Conservation (phyloP, 2,113 vertebrate genomes). For the Anolis sagrei region DNA sequence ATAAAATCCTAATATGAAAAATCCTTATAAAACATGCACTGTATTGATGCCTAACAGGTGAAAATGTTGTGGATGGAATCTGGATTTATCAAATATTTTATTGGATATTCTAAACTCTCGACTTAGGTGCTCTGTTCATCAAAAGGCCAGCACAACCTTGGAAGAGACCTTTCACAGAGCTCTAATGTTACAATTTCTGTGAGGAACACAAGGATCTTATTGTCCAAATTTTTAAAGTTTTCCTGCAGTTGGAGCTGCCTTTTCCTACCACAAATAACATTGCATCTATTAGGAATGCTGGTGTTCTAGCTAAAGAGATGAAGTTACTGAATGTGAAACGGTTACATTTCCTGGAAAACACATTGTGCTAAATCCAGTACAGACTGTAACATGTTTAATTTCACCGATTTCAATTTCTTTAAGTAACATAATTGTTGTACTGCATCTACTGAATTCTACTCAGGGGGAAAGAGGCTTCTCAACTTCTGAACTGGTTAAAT, state of each 20-base stretch:
- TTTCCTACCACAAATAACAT: not conserved
- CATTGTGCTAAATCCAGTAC: not conserved
- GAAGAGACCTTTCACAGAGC: not conserved
- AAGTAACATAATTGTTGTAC: not conserved
- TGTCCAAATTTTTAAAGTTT: slow-evolving; percentile 6
- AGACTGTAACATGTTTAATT: not conserved
- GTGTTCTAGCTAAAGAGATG: not conserved
- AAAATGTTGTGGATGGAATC: not conserved
- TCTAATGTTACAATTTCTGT: not conserved
- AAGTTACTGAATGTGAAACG: not conserved
- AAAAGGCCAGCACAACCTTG: no score
- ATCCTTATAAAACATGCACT: not conserved
- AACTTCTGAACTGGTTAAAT: slow-evolving; percentile 2
- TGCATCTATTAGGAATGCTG: not conserved
- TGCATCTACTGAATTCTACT: not conserved
- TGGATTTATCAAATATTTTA: not conserved
- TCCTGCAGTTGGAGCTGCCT: not conserved
- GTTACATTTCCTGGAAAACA: not conserved
- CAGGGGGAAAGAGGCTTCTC: not conserved
- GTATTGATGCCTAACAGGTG: not conserved
- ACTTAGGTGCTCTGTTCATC: not conserved
- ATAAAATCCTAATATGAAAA: not conserved
- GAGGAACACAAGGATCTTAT: not conserved
- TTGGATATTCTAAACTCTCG: not conserved
- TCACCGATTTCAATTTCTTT: not conserved